phyloP scores from a whole-genome alignment of 2,113 vertebrate species.

The Gadus macrocephalus region DNA sequence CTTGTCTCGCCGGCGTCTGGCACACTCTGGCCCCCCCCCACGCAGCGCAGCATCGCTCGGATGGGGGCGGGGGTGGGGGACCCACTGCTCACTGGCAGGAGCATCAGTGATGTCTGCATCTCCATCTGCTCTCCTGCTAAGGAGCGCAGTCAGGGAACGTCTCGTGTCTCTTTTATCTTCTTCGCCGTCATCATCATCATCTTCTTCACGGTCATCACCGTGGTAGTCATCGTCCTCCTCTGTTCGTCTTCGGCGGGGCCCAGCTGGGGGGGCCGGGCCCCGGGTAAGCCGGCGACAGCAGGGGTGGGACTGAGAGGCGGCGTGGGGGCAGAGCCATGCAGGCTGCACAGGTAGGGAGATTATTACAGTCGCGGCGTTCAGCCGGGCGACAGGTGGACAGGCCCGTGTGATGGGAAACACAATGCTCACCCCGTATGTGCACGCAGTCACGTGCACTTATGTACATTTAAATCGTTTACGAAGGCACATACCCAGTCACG shows the following conservation, averaged over 20 bases:
- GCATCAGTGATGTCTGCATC: no score
- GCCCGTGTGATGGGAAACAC: constrained; percentile 36
- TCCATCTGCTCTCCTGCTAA: no score
- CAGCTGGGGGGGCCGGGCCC: background rate
- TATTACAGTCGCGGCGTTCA: constrained; percentile 19
- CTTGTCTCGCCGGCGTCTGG: constrained; percentile 40
- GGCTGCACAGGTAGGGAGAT: constrained; percentile 25
- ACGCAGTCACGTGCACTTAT: background rate
- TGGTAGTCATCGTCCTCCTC: background rate
- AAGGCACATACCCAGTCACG: constrained; percentile 23
- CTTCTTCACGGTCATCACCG: no score
- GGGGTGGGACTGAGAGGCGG: constrained; percentile 18
- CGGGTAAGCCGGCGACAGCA: constrained; percentile 10
- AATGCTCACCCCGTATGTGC: constrained; percentile 9
- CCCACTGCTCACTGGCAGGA: no score
- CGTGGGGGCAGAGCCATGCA: constrained; percentile 25
- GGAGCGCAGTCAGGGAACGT: no score
- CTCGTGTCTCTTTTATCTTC: no score
- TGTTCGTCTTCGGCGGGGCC: constrained; percentile 9
- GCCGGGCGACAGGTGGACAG: constrained; percentile 27
- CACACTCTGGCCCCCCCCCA: constrained; percentile 44
- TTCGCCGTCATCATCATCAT: no score
- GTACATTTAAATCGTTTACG: background rate
- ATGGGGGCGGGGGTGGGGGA: background rate
- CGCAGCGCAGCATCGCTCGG: constrained; percentile 30